Conservation (phyloP, 64 coral and sea anemone genomes). For the Montipora capricornis region DNA sequence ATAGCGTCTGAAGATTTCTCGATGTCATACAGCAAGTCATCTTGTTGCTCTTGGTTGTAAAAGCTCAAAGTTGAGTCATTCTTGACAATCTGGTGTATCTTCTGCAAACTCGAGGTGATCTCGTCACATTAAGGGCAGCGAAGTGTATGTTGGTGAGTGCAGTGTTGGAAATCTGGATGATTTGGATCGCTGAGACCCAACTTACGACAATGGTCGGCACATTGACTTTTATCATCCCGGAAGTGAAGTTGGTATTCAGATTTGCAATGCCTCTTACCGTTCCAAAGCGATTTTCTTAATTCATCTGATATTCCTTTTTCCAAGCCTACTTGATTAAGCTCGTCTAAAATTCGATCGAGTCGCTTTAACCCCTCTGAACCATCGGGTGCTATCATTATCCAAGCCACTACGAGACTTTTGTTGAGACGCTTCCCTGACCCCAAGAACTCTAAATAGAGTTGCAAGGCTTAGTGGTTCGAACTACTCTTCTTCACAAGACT, state of each 20-base stretch:
- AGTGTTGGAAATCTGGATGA: neutral
- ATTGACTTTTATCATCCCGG: neutral
- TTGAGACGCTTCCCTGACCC: slow-evolving; percentile 18
- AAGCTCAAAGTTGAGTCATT: no score
- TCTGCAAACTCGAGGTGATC: no score
- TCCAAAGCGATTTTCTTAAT: neutral
- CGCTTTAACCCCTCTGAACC: neutral
- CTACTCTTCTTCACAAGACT: slow-evolving; percentile 38
- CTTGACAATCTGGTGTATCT: no score
- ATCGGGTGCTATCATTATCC: no score
- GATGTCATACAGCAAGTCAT: no score
- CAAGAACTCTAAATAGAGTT: slow-evolving; percentile 43
- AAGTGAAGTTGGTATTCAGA: no score
- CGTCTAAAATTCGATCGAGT: slow-evolving; percentile 39
- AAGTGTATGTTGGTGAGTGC: neutral
- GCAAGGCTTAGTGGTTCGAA: slow-evolving; percentile 48
- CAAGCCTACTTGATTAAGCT: slow-evolving; percentile 46
- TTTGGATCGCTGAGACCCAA: neutral
- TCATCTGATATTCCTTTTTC: neutral
- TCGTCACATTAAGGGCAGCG: no score
- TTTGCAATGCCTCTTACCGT: neutral
- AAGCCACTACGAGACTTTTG: neutral
- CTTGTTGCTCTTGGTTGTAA: no score
- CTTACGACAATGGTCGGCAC: neutral
- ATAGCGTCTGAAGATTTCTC: no score